These are phyloP conservation scores for Microtus richardsoni DNA, from an alignment of 2,113 vertebrate genomes.

Conservation along the genomic window DNA sequence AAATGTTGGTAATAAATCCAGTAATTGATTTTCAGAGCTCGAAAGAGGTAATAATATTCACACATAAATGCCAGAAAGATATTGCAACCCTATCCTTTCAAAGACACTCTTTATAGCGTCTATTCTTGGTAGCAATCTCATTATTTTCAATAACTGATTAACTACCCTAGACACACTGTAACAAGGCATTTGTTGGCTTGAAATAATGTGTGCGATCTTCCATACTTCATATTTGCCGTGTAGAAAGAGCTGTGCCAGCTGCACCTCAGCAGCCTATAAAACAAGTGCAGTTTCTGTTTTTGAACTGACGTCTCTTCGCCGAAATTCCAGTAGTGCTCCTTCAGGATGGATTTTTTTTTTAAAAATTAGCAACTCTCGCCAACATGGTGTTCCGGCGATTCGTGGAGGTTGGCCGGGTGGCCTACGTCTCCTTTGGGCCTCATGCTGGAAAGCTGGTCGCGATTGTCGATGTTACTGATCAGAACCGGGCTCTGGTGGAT, in stretches of 20 bases:
- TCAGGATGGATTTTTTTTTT: background rate
- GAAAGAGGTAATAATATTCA: slow-evolving; percentile 7
- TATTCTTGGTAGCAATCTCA: slow-evolving; percentile 46
- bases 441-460: slow-evolving; percentile 96
- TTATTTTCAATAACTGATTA: slow-evolving; percentile 53
- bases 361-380: background rate
- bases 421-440: slow-evolving; percentile 95
- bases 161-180: background rate
- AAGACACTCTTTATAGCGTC: slow-evolving; percentile 46
- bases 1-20: background rate
- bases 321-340: background rate
- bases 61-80: slow-evolving; percentile 36
- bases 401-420: slow-evolving; percentile 96
- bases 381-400: slow-evolving; percentile 95
- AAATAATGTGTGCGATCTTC: background rate
- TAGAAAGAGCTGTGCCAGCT: background rate
- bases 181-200: background rate
- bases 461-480: slow-evolving; percentile 98
- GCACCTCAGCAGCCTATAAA: background rate
- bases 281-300: background rate
- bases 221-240: background rate
- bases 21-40: slow-evolving; percentile 19
- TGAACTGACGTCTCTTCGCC: background rate
- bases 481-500: slow-evolving; percentile 96
- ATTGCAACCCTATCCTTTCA: background rate